A percentile compares a stretch with the other conserved stretches of the same genome.
These are phyloP conservation scores for Oryzias celebensis DNA, from an alignment of 2,113 vertebrate genomes.

Conservation along the genomic window DNA sequence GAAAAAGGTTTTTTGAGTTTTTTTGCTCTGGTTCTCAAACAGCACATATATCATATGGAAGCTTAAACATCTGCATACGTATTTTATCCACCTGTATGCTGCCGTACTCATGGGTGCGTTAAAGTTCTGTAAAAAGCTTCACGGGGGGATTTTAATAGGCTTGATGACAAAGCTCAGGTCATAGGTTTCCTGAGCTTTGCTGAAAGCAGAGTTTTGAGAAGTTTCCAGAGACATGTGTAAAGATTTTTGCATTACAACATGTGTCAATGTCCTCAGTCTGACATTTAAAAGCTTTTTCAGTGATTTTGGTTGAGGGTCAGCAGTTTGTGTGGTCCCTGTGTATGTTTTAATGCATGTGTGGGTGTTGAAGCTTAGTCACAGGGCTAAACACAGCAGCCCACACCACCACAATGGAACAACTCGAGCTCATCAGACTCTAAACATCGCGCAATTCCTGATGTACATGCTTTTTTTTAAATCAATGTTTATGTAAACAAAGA, in stretches of 20 bases:
- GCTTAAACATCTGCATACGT: slow-evolving; percentile 29
- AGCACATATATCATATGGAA: slow-evolving; percentile 23
- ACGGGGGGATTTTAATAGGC: slow-evolving; percentile 41
- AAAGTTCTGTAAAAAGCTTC: slow-evolving; percentile 37
- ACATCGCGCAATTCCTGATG: slow-evolving; percentile 32
- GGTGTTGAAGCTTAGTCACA: slow-evolving; percentile 57
- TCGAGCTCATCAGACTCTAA: slow-evolving; percentile 40
- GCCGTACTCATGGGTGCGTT: slow-evolving; percentile 31
- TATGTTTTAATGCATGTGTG: slow-evolving; percentile 47
- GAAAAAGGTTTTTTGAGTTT: slow-evolving; percentile 10
- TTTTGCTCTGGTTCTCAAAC: slow-evolving; percentile 6
- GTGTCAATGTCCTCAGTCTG: slow-evolving; percentile 54
- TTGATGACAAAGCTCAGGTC: slow-evolving; percentile 54
- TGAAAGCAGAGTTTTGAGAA: slow-evolving; percentile 35
- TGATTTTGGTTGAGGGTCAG: slow-evolving; percentile 49
- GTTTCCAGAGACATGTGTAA: slow-evolving; percentile 50
- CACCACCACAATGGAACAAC: slow-evolving; percentile 48
- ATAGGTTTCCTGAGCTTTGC: slow-evolving; percentile 42
- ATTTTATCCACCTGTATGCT: slow-evolving; percentile 44
- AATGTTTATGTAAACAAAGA: slow-evolving; percentile 18
- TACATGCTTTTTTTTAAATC: slow-evolving; percentile 4
- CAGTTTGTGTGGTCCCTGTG: slow-evolving; percentile 65
- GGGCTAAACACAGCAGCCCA: slow-evolving; percentile 64
- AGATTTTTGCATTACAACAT: slow-evolving; percentile 58
- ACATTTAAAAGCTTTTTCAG: slow-evolving; percentile 32